phyloP scores from a whole-genome alignment of 2,888 invertebrate species.

The Cotesia congregata region DNA sequence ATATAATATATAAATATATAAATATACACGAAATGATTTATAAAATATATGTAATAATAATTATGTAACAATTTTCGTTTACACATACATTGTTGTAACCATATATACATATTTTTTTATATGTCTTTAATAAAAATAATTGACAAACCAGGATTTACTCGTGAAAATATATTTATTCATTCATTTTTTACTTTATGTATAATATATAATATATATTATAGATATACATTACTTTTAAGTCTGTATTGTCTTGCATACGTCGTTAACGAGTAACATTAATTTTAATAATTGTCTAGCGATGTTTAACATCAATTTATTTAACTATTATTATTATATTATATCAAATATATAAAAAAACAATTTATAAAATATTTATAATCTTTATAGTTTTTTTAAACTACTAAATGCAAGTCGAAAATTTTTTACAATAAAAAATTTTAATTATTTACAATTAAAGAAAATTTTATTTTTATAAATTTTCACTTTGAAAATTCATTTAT shows the following conservation, averaged over 20 bases:
- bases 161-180: slow-evolving; percentile 57
- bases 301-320: background rate
- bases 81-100: slow-evolving; percentile 63
- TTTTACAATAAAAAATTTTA: background rate
- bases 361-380: background rate
- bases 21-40: slow-evolving; percentile 11
- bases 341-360: background rate
- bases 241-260: slow-evolving; percentile 32
- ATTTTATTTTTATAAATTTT: background rate
- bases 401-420: background rate
- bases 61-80: slow-evolving; percentile 63
- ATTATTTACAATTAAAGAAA: background rate
- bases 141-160: slow-evolving; percentile 42
- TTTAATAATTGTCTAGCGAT: slow-evolving; percentile 45
- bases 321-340: background rate
- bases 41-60: background rate
- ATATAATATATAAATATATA: slow-evolving; percentile 15
- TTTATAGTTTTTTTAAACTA: background rate
- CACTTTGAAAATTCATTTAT: background rate
- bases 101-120: slow-evolving; percentile 69
- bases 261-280: slow-evolving; percentile 19
- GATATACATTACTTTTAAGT: slow-evolving; percentile 51
- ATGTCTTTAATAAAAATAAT: slow-evolving; percentile 69
- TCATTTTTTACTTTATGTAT: slow-evolving; percentile 51
- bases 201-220: slow-evolving; percentile 48